A percentile compares a stretch with the other conserved stretches of the same genome.
These are phyloP conservation scores for Bombus polaris DNA, from an alignment of 1,140 invertebrate species.

Conservation along the genomic window DNA sequence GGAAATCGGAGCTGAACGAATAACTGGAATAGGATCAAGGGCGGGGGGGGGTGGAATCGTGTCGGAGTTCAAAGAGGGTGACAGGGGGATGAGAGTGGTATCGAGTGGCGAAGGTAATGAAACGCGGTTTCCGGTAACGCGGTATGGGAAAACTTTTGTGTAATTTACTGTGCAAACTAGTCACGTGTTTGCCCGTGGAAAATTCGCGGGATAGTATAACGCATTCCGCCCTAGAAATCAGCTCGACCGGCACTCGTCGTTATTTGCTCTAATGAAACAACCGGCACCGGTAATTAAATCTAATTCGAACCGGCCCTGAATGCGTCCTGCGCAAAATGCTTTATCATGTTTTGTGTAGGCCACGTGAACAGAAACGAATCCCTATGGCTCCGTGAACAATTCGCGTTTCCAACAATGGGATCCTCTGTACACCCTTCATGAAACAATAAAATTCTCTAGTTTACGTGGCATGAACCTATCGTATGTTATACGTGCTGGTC, in stretches of 20 bases:
- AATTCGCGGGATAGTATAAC: constrained; percentile 26
- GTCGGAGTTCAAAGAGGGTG: neutral
- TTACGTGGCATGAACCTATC: too few species aligned
- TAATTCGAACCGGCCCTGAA: neutral
- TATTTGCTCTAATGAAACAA: constrained; percentile 39
- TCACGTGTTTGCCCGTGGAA: constrained; percentile 35
- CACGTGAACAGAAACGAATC: neutral
- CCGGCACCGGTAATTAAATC: constrained; percentile 33
- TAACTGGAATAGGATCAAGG: constrained; percentile 15
- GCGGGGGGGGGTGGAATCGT: neutral
- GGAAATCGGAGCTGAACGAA: neutral
- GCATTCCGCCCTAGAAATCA: constrained; percentile 7
- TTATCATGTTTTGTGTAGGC: neutral
- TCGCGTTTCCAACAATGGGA: neutral
- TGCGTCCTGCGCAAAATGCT: neutral
- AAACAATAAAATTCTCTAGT: neutral
- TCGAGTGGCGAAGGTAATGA: constrained; percentile 16
- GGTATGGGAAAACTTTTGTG: constrained; percentile 22
- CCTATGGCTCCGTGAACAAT: neutral
- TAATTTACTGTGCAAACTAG: constrained; percentile 43
- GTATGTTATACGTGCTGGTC: too few species aligned
- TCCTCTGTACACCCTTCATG: neutral
- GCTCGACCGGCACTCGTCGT: neutral
- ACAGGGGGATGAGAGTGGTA: neutral
- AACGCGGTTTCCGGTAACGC: constrained; percentile 25